Conservation (phyloP, 2,888 invertebrate species). For the Perdita meconis region DNA sequence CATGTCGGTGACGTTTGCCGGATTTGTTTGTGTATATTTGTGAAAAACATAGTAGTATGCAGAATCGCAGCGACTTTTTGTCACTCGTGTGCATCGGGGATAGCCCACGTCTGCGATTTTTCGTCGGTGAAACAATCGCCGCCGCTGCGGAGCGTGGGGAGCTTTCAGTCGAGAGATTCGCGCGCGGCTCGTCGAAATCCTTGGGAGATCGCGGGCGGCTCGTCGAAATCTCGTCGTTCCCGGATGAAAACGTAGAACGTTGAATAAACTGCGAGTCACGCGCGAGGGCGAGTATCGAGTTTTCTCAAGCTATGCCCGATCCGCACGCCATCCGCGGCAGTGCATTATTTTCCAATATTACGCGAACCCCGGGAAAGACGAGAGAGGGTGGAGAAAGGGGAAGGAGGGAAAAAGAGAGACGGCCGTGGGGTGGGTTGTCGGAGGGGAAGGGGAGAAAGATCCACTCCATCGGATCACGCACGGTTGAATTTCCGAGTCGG, state of each 20-base stretch:
- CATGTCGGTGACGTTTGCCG: too few relatives aligned
- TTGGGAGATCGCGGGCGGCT: background rate
- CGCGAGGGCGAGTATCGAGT: slow-evolving; percentile 29
- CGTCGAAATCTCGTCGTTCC: slow-evolving; percentile 10
- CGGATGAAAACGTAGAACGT: slow-evolving; percentile 37
- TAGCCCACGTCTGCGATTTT: too few relatives aligned
- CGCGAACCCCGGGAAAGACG: slow-evolving; percentile 61
- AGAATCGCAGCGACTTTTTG: too few relatives aligned
- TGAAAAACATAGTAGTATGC: too few relatives aligned
- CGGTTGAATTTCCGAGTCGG: slow-evolving; percentile 77
- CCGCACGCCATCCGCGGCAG: slow-evolving; percentile 73
- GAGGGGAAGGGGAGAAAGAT: slow-evolving; percentile 50
- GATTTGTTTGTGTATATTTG: too few relatives aligned
- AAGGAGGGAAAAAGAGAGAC: slow-evolving; percentile 24
- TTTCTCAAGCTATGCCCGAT: slow-evolving; percentile 42
- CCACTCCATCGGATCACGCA: slow-evolving; percentile 75
- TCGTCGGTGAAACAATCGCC: background rate
- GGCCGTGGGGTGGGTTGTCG: slow-evolving; percentile 39
- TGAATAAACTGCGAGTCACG: slow-evolving; percentile 44
- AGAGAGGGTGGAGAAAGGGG: background rate
- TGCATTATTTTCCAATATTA: slow-evolving; percentile 83
- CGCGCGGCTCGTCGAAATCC: slow-evolving; percentile 6
- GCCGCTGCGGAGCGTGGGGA: background rate
- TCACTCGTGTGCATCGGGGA: too few relatives aligned
- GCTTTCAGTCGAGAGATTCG: background rate